Conservation (phyloP, 2,888 invertebrate species). For the Brassicogethes aeneus region DNA sequence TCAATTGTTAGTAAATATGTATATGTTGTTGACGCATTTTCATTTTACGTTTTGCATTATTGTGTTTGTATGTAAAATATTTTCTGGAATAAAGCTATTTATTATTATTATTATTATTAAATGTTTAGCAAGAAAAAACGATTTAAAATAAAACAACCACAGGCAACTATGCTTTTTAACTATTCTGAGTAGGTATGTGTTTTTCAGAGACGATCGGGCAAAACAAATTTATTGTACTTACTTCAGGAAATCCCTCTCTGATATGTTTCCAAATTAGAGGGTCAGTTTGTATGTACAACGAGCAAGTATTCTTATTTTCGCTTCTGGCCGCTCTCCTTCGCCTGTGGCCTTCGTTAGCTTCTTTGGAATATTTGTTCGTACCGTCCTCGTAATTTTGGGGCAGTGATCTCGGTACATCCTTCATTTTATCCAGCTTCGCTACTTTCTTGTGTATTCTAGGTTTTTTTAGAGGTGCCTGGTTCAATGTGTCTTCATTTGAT, state of each 20-base stretch:
- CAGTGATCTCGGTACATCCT: not conserved
- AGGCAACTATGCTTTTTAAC: no score
- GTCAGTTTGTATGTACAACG: slow-evolving; percentile 95
- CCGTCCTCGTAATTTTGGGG: slow-evolving; percentile 39
- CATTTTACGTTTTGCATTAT: no score
- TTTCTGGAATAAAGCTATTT: no score
- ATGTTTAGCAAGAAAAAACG: no score
- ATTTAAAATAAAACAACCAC: no score
- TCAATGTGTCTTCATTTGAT: slow-evolving; percentile 26
- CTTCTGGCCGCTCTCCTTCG: slow-evolving; percentile 50
- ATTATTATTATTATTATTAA: no score
- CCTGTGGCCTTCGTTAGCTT: slow-evolving; percentile 51
- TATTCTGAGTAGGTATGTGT: no score
- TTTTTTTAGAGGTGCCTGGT: slow-evolving; percentile 15
- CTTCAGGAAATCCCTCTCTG: slow-evolving; percentile 71
- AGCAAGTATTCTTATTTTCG: slow-evolving; percentile 81
- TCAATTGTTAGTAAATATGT: no score
- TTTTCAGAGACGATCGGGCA: no score
- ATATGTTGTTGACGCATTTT: no score
- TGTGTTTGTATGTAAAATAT: no score
- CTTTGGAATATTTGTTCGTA: slow-evolving; percentile 68
- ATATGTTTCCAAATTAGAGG: slow-evolving; percentile 96
- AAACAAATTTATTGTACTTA: no score
- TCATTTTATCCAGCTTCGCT: slow-evolving; percentile 1
- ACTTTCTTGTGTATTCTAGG: slow-evolving; percentile 20